These are phyloP conservation scores for Numida meleagris DNA, from an alignment of 2,113 vertebrate genomes.

Conservation along the genomic window DNA sequence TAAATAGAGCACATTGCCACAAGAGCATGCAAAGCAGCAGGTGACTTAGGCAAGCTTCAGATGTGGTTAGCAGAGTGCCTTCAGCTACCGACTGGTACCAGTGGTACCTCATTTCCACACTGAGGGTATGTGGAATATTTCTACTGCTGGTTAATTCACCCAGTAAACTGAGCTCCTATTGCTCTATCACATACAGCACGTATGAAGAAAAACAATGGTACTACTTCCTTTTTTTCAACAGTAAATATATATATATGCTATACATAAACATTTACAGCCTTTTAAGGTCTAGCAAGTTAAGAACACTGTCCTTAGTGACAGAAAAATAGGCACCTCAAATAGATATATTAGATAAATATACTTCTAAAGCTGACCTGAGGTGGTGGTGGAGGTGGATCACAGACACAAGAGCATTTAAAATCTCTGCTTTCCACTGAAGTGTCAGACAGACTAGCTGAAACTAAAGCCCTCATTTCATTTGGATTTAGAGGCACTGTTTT, in stretches of 20 bases:
- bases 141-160: not conserved
- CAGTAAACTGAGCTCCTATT: not conserved
- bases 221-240: not conserved
- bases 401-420: conserved; percentile 50
- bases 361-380: conserved; percentile 56
- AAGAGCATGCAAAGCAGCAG: not conserved
- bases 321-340: not conserved
- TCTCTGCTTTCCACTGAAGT: not conserved
- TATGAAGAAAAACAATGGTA: not conserved
- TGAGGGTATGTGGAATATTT: not conserved
- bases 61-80: not conserved
- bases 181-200: not conserved
- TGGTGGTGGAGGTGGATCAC: conserved; percentile 29
- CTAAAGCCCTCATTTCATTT: conserved; percentile 45
- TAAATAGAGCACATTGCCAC: not conserved
- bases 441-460: not conserved
- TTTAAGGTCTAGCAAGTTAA: not conserved
- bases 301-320: not conserved
- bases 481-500: conserved; percentile 57
- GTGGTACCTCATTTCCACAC: not conserved
- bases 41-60: not conserved
- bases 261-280: not conserved
- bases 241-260: not conserved
- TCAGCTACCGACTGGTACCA: not conserved
- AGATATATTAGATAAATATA: not conserved